Evolutionary conservation across 2,888 invertebrate genomes (phyloP), one percentile per base, ranked within the genome.

Genomic region (Mesorhabditis spiculigera): DNA sequence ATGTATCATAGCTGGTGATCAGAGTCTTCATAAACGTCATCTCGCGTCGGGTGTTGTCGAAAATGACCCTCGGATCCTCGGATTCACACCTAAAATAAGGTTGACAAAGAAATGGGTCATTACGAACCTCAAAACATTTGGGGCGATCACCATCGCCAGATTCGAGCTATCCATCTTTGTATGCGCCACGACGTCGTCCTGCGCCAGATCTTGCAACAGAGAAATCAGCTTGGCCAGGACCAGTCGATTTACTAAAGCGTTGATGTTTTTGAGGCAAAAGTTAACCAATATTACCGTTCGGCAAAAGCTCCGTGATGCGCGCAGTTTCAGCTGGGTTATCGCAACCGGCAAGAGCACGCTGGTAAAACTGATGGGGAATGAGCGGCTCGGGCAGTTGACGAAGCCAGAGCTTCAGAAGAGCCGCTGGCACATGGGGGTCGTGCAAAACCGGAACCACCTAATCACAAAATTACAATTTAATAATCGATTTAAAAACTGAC

Each of bases 111-210:
- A 28, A 28, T 28, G 28, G 28, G 28, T 28, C 43, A 45, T 43
- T 45, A 10, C 66, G 58, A 71, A 82, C 68, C 95, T 91, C 81
- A 97, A 90, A 87, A 95, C 94, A 88, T 97, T 97, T 5, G 97
- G 97, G 13, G 96, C 96, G 90, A 97, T 96, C 72, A 97, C 96
- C 95, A 97, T 96, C 41, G 96, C 95, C 81, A 97, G 89, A 89
- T 97, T 97, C 75, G 93, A 94, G 1, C 95, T 94, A 88, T 97
- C 96, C 96, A 97, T 97, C 89, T 96, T 96, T 58, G 96, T 96
- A 82, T 93, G 91, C 5, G 73, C 75, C 4, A 80, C 79, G 3
- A 78, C 77, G 66, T 80, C 82, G 66, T 82, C 78, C 63, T 73
- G 65, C 43, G 77, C 77, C 65, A 82, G 70, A 64, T 79, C 78